Evolutionary conservation across 1,140 invertebrate species (phyloP), one percentile per base, ranked within the genome.

Genomic region (Tetramorium simillimum): DNA sequence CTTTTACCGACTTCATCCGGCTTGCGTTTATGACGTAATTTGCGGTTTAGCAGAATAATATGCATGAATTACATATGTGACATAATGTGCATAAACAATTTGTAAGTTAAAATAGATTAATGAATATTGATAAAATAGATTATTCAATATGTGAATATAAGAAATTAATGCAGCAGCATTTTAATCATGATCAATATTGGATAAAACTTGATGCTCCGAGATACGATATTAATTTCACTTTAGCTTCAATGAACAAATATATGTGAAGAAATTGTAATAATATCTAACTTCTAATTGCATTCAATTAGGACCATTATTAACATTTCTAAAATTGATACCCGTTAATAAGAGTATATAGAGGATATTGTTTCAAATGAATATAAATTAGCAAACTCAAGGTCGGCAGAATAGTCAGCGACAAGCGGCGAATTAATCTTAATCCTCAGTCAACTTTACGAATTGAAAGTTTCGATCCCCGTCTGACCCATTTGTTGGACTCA

Each of bases 391-490:
- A 53, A 51, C 5, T 14, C 40, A 56, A 18, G n/a, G 67, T 53
- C 18, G 5, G 1, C 3, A 10, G 49, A 46, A 49, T 3, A 49
- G 49, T 12, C 14, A 0, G 49, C 16, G 18, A 69, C 24, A 46
- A n/a, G 14, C 37, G 40, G 14, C 51, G 7, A 33, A 82, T 82
- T 82, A 82, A 73, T 73, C 80, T 72, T 58, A 28, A 82, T 82
- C 24, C 18, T 84, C 24, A 14, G 40, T 43, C 24, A 16, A 60
- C 14, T 73, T 60, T 60, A 75, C 53, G 49, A 73, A 58, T 28
- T 33, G 67, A 51, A 87, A 87, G 60, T 81, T 62, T 56, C 87
- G 18, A 84, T 24, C 75, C 67, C 16, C 16, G 75, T n/a, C 40
- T 65, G 51, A 73, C 40, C 75, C 40, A 73, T 87, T 80, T 82